Evolutionary conservation across 1,140 invertebrate genomes (phyloP).

Genomic region (Drosophila carrolli): DNA sequence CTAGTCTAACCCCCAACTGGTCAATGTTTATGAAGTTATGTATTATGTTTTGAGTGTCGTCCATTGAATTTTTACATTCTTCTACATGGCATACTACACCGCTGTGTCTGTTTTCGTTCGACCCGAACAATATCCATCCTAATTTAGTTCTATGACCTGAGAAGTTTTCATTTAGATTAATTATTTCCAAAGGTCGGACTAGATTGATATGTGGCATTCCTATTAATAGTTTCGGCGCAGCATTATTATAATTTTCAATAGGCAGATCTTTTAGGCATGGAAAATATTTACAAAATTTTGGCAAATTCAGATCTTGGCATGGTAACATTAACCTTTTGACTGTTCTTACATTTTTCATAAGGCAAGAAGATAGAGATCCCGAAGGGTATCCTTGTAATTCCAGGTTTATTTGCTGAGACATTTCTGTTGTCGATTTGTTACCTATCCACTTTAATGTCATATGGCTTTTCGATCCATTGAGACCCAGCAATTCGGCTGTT

Average conservation of each 20-base stretch:
- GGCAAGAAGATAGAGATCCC: neutral
- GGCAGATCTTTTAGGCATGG: neutral
- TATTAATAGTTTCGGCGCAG: neutral
- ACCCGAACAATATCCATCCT: neutral
- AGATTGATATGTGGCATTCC: neutral
- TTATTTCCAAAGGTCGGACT: neutral
- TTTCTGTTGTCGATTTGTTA: neutral
- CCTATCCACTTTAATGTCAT: neutral
- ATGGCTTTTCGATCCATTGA: neutral
- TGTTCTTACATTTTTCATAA: neutral
- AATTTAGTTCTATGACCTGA: neutral
- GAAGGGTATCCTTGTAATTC: neutral
- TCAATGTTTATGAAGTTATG: conserved; percentile 1
- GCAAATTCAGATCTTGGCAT: neutral
- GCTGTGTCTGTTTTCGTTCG: neutral
- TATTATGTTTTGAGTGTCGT: neutral
- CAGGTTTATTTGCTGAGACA: neutral
- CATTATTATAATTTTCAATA: neutral
- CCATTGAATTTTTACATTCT: neutral
- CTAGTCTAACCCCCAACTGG: neutral
- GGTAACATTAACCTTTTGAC: neutral
- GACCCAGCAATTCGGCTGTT: neutral
- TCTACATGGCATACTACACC: neutral
- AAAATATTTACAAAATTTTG: neutral
- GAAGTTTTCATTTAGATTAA: too few relatives aligned